These are phyloP conservation scores for Microcebus jonahi DNA, from an alignment of 2,113 vertebrate species.

Conservation along the genomic window DNA sequence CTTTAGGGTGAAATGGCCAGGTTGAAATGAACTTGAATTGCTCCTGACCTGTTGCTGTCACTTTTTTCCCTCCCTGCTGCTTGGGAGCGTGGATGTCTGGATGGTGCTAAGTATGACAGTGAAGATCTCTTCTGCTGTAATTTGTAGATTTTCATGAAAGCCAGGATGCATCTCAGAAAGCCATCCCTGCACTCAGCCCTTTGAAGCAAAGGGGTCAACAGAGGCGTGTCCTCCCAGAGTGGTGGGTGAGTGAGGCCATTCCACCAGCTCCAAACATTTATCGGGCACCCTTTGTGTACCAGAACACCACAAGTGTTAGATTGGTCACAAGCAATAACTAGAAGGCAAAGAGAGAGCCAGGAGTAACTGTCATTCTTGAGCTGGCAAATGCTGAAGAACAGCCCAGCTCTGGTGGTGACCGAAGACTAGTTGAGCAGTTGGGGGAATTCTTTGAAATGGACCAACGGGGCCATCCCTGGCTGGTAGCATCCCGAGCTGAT, in stretches of 20 bases:
- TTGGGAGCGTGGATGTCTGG: not conserved
- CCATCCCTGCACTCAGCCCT: not conserved
- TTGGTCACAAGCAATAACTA: too few species aligned
- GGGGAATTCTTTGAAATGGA: not conserved
- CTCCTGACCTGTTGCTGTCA: not conserved
- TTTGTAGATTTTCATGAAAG: not conserved
- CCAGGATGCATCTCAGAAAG: not conserved
- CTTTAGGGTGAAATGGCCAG: not conserved
- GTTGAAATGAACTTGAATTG: not conserved
- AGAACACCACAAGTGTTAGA: not conserved
- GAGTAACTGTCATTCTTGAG: not conserved
- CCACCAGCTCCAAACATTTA: not conserved
- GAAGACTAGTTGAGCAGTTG: not conserved
- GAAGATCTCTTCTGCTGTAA: not conserved
- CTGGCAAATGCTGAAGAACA: not conserved
- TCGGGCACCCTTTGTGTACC: not conserved
- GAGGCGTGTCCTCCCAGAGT: not conserved
- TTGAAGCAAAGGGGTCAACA: not conserved
- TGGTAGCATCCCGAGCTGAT: not conserved
- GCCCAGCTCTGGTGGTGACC: not conserved
- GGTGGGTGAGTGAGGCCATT: not conserved
- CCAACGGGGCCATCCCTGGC: not conserved
- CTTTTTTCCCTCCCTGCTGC: not conserved
- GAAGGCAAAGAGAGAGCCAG: not conserved
- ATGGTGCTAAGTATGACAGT: not conserved